phyloP scores from a whole-genome alignment of 1,140 invertebrate genomes.

The Leguminivora glycinivorella region DNA sequence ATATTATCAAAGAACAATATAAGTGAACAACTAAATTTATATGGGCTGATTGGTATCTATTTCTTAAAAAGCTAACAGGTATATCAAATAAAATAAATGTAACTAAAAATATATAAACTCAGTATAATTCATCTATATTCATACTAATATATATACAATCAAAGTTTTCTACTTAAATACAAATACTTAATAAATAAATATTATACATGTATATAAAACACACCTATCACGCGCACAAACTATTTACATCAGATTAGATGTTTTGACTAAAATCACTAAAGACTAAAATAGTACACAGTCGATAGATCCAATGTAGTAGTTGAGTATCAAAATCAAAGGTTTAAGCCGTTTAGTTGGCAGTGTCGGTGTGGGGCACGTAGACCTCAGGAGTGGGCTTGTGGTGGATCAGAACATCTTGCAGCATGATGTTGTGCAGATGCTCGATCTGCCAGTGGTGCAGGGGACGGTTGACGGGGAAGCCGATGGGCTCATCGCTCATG shows the following conservation, averaged over 20 bases:
- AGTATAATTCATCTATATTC: constrained; percentile 18
- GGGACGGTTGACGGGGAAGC: constrained; percentile 83
- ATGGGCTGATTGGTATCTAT: neutral
- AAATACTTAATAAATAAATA: constrained; percentile 7
- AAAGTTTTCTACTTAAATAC: neutral
- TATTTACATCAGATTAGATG: neutral
- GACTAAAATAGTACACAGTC: neutral
- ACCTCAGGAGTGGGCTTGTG: constrained; percentile 80
- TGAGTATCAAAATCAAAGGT: neutral
- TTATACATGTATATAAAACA: neutral
- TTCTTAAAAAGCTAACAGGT: constrained; percentile 1
- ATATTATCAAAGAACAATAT: neutral
- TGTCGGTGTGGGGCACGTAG: constrained; percentile 36
- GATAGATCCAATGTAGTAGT: neutral
- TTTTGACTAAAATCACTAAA: neutral
- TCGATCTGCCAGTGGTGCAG: constrained; percentile 79
- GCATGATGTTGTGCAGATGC: constrained; percentile 80
- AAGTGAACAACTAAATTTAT: neutral
- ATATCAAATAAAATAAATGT: constrained; percentile 14
- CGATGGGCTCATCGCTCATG: constrained; percentile 75
- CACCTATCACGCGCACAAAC: constrained; percentile 17
- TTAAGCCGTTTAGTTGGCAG: neutral
- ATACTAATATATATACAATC: constrained; percentile 12
- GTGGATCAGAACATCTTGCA: constrained; percentile 81
- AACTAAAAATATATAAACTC: constrained; percentile 18